Base-by-base conservation (phyloP, 2,888 invertebrate genomes). In the Heliconius erato region DNA sequence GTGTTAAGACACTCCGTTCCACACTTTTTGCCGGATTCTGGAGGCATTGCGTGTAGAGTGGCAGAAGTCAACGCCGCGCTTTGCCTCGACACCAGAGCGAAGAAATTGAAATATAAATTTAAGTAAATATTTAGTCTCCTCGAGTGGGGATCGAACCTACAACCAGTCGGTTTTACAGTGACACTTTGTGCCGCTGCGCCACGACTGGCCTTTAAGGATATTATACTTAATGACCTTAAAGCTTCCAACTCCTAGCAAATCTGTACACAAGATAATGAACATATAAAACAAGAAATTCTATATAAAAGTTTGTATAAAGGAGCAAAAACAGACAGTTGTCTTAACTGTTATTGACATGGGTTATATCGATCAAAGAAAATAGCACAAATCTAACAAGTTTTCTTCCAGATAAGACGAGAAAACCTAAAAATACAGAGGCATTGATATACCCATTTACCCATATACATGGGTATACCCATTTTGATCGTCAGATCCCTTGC, bases 401-500 rank as follows among this genome's bases (percentile, higher is more conserved):
- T 71, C 35, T 63, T 65, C 19, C 28, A 35, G 44, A 79, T 79
- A 26, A 65, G 78, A 74, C 3, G 65, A 59, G 35, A 72, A 40
- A 26, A 67, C 54, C 74, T 79, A 76, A 81, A 77, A 80, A 79
- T 79, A 79, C 63, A 81, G 63, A 79, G 63, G 67, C 54, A 67
- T 78, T 74, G 74, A 67, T 78, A 78, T 72, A 23, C 54, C 54
- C 54, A 54, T 54, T 54, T 23, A 54, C 54, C 54, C 54, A 54
- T 54, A 54, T 7, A 54, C 54, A 54, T 54, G 9, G 54, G 54
- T 54, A 54, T 49, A 44, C 68, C n/a, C 12, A n/a, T 65, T 69
- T 49, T 76, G 83, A 82, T 78, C 79, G 69, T 82, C n/a, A 77
- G 77, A 82, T 80, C 82, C 83, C 83, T 83, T 67, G 77, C 82